phyloP scores from a whole-genome alignment of 2,888 invertebrate genomes.

The Cepaea hortensis region DNA sequence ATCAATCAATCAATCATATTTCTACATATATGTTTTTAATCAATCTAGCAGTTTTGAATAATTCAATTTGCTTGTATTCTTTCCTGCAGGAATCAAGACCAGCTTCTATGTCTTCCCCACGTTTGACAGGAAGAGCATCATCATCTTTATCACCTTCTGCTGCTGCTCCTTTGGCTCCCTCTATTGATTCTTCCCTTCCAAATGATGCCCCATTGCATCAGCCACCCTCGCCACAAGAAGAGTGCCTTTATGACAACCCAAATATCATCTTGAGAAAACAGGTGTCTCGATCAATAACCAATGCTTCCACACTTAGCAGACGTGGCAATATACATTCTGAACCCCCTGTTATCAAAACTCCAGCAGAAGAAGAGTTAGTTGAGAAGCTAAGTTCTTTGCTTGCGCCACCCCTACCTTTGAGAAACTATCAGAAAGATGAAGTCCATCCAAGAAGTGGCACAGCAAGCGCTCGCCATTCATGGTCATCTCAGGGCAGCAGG shows the following conservation, averaged over 20 bases:
- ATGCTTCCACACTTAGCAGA: neutral
- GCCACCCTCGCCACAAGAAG: constrained; percentile 29
- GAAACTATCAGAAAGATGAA: constrained; percentile 58
- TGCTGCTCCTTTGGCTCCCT: constrained; percentile 39
- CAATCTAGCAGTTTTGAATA: neutral
- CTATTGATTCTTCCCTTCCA: constrained; percentile 29
- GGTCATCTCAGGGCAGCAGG: constrained; percentile 35
- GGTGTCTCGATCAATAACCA: neutral
- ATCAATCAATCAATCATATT: no score
- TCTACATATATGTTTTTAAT: no score
- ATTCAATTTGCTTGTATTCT: neutral
- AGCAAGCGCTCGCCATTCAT: constrained; percentile 41
- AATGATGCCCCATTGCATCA: neutral
- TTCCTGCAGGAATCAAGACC: constrained; percentile 10
- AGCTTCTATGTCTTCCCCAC: constrained; percentile 12
- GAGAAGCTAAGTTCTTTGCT: constrained; percentile 46
- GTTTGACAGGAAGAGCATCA: neutral
- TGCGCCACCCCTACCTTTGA: constrained; percentile 60
- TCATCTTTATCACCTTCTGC: constrained; percentile 12
- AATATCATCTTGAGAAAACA: constrained; percentile 61
- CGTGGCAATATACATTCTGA: neutral
- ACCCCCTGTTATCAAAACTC: constrained; percentile 40
- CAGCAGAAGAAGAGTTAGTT: constrained; percentile 48
- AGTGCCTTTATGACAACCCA: constrained; percentile 65
- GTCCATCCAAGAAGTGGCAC: constrained; percentile 24